Evolutionary conservation across 2,113 vertebrate genomes (phyloP).

Genomic region (Melospiza melodia): DNA sequence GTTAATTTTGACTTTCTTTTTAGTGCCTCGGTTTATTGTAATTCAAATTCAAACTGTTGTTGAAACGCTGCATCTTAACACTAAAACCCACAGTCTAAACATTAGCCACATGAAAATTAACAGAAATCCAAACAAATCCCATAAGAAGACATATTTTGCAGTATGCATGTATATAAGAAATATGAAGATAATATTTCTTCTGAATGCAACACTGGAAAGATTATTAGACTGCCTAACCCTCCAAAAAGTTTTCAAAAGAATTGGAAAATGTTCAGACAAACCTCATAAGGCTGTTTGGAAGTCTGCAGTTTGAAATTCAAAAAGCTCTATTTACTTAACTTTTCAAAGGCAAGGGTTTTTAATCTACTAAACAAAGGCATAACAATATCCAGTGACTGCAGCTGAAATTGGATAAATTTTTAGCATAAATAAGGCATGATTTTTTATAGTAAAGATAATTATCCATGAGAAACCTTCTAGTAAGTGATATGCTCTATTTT

Average conservation of each 20-base stretch:
- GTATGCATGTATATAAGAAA: neutral
- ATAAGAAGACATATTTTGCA: neutral
- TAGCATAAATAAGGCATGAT: neutral
- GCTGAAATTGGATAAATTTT: neutral
- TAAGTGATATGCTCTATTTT: neutral
- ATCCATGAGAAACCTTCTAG: neutral
- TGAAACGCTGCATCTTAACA: neutral
- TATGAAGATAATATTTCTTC: neutral
- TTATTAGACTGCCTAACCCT: neutral
- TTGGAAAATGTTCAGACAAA: slow-evolving; percentile 13
- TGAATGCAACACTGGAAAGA: neutral
- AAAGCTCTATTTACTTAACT: neutral
- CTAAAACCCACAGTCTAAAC: neutral
- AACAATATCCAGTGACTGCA: neutral
- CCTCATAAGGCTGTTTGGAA: neutral
- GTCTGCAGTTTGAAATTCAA: neutral
- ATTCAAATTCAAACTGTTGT: neutral
- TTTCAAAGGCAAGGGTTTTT: slow-evolving; percentile 36
- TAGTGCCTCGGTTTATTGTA: neutral
- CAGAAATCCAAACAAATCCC: neutral
- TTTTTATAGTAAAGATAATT: neutral
- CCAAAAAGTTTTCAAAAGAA: neutral
- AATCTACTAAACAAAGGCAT: slow-evolving; percentile 19
- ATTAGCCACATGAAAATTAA: neutral
- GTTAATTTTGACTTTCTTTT: neutral